Conservation (phyloP, 2,888 invertebrate genomes). For the Amphiduros pacificus region DNA sequence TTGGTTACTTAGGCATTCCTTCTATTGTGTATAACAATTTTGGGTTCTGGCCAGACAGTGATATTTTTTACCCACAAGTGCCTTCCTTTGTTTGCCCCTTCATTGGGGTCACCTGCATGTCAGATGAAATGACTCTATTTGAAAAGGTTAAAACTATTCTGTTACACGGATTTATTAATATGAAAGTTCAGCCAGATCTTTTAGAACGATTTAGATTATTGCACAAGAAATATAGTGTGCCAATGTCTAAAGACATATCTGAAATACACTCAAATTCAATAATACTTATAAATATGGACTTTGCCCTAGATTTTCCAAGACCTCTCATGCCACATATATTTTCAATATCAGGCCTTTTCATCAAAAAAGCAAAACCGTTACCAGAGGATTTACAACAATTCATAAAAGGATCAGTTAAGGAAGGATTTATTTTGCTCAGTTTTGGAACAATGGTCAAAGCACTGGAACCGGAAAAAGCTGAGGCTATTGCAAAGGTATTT, state of each 20-base stretch:
- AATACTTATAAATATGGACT: background rate
- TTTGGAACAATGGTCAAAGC: background rate
- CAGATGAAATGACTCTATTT: background rate
- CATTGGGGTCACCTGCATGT: background rate
- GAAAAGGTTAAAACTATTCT: background rate
- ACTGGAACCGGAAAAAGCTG: background rate
- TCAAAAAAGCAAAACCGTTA: background rate
- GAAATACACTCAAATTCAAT: background rate
- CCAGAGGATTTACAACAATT: background rate
- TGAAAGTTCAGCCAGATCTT: background rate
- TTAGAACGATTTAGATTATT: background rate
- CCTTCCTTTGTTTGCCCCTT: background rate
- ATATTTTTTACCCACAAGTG: constrained; percentile 1
- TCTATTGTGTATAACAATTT: constrained; percentile 5
- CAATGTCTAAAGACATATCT: background rate
- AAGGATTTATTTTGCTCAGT: background rate
- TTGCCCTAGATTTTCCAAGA: background rate
- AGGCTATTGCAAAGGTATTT: background rate
- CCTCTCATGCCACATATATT: background rate
- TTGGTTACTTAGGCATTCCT: background rate
- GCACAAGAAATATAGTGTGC: background rate
- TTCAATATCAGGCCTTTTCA: background rate
- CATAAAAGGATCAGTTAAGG: background rate
- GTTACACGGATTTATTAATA: background rate
- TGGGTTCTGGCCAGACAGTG: background rate